Evolutionary conservation across 2,113 vertebrate species (phyloP).

Genomic region (Cryptomyrus ogoouensis): DNA sequence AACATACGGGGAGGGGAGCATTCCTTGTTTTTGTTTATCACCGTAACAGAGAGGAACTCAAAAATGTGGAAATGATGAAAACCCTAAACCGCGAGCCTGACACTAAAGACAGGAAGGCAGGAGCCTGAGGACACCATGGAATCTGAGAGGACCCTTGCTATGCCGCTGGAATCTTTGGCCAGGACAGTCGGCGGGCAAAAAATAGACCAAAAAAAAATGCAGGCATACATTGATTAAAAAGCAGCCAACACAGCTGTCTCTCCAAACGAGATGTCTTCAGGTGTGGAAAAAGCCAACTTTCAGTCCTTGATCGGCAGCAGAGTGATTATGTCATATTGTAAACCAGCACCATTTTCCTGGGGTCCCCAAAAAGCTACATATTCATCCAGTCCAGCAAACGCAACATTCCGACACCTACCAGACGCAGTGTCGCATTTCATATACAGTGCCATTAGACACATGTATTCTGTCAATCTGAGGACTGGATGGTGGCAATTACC

Average conservation of each 20-base stretch:
- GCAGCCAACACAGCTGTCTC: not conserved
- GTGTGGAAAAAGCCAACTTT: not conserved
- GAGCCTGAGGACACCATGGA: conserved; percentile 55
- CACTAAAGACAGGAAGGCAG: conserved; percentile 52
- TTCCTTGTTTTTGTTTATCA: not conserved
- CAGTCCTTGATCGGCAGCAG: not conserved
- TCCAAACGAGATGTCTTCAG: conserved; percentile 8
- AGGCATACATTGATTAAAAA: conserved; percentile 44
- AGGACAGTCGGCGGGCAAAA: conserved; percentile 22
- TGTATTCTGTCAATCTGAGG: not conserved
- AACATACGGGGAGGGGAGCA: not conserved
- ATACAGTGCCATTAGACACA: not conserved
- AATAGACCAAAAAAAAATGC: conserved; percentile 45
- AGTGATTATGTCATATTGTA: not conserved
- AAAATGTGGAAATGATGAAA: conserved; percentile 50
- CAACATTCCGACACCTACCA: not conserved
- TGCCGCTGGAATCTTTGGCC: conserved; percentile 33
- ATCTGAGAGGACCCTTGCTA: conserved; percentile 54
- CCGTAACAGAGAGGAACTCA: not conserved
- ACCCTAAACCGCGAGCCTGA: conserved; percentile 48
- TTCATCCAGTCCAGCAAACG: not conserved
- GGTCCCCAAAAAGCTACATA: not conserved
- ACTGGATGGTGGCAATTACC: not conserved
- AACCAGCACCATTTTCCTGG: not conserved
- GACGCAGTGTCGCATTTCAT: not conserved